phyloP scores from a whole-genome alignment of 2,797 vertebrate species.

The Sebastiscus albofasciatus region DNA sequence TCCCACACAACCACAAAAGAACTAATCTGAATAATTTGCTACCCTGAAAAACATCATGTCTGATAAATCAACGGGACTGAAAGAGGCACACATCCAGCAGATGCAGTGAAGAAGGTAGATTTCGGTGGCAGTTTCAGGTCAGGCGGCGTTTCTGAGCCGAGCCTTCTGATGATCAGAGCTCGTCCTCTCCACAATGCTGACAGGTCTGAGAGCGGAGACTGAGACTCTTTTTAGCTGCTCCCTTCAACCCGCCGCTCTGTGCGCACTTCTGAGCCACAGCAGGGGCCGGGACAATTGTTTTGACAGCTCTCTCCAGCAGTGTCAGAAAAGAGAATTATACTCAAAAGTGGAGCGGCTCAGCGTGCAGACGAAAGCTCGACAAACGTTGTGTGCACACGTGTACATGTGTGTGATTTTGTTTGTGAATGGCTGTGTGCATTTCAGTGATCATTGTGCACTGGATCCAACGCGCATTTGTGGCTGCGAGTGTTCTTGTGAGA shows the following conservation, averaged over 20 bases:
- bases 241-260: constrained; percentile 66
- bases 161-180: constrained; percentile 66
- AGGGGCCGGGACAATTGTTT: constrained; percentile 77
- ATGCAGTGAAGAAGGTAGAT: constrained; percentile 31
- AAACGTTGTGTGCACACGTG: neutral
- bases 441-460: neutral
- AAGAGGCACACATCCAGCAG: constrained; percentile 12
- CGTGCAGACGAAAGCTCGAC: constrained; percentile 34
- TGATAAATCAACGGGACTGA: constrained; percentile 15
- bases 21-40: constrained; percentile 6
- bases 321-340: constrained; percentile 75
- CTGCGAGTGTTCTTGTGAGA: constrained; percentile 61
- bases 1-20: neutral
- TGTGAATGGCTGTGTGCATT: constrained; percentile 3
- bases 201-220: constrained; percentile 66
- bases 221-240: constrained; percentile 66
- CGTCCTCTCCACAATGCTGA: constrained; percentile 58
- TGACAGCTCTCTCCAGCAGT: constrained; percentile 80
- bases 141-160: constrained; percentile 55
- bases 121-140: constrained; percentile 70
- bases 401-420: neutral
- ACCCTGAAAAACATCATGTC: constrained; percentile 35
- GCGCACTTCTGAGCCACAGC: constrained; percentile 74
- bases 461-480: constrained; percentile 24
- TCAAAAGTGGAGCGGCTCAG: constrained; percentile 60